Conservation (phyloP, 1,140 invertebrate species). For the Phymastichus coffea region DNA sequence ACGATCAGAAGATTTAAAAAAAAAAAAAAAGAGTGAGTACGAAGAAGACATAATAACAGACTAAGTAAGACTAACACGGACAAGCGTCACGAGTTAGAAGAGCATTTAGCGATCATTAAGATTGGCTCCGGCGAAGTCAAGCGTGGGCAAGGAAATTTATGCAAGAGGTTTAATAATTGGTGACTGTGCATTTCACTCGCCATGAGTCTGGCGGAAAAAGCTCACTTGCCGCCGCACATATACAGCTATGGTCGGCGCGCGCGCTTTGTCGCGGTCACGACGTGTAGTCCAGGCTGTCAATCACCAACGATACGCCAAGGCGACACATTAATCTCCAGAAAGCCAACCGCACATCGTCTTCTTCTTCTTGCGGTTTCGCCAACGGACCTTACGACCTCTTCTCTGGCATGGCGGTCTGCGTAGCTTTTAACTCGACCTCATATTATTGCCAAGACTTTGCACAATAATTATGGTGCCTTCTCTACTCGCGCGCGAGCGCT, state of each 20-base stretch:
- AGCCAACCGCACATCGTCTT: constrained; percentile 45
- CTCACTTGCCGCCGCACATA: not conserved
- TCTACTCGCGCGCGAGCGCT: no score
- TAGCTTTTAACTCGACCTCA: no score
- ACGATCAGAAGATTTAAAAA: no score
- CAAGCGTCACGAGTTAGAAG: no score
- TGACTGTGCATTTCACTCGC: constrained; percentile 6
- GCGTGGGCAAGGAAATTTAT: not conserved
- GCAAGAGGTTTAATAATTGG: constrained; percentile 19
- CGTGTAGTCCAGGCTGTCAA: constrained; percentile 44
- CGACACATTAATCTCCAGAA: constrained; percentile 55
- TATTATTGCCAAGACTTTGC: no score
- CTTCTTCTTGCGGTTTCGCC: constrained; percentile 40
- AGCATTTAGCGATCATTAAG: constrained; percentile 8
- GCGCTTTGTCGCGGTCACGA: constrained; percentile 52
- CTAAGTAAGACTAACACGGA: no score
- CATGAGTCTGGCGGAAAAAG: constrained; percentile 7
- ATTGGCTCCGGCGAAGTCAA: not conserved
- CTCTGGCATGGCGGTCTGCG: constrained; percentile 20
- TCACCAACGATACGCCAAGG: constrained; percentile 51
- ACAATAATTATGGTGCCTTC: no score
- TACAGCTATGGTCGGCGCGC: constrained; percentile 12
- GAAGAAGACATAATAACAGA: no score
- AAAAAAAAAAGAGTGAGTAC: no score
- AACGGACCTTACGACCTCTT: constrained; percentile 40